Evolutionary conservation across 1,140 invertebrate genomes (phyloP).

Genomic region (Apis mellifera): DNA sequence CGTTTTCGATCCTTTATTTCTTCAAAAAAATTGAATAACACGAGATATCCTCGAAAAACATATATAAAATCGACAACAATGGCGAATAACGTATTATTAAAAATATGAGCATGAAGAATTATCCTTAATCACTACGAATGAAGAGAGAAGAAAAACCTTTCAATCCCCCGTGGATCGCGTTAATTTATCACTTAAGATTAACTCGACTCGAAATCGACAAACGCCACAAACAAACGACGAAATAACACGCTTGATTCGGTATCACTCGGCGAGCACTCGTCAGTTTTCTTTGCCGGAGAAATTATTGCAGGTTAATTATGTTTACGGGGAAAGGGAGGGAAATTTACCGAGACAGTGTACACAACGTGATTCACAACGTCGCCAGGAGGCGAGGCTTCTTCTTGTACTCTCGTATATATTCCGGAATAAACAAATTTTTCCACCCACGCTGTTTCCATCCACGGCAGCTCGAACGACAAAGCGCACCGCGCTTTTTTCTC

Average conservation of each 20-base stretch:
- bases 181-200: not conserved
- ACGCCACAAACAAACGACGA: not conserved
- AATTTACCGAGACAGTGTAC: constrained; percentile 34
- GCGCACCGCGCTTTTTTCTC: constrained; percentile 1
- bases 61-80: too few relatives aligned
- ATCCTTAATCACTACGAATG: not conserved
- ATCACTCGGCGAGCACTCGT: not conserved
- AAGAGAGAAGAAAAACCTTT: not conserved
- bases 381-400: constrained; percentile 15
- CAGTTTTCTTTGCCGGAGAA: not conserved
- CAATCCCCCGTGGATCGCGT: not conserved
- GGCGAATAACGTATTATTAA: not conserved
- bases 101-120: not conserved
- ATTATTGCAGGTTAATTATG: constrained; percentile 40
- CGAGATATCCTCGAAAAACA: too few relatives aligned
- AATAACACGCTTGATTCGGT: not conserved
- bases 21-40: too few relatives aligned
- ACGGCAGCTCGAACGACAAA: too few relatives aligned
- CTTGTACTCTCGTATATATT: constrained; percentile 14
- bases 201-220: not conserved
- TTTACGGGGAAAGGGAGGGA: constrained; percentile 33
- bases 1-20: too few relatives aligned
- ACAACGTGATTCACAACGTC: constrained; percentile 33
- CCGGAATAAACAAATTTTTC: constrained; percentile 60
- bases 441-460: not conserved